Evolutionary conservation across 2,113 vertebrate species (phyloP).

Genomic region (Zeus faber): DNA sequence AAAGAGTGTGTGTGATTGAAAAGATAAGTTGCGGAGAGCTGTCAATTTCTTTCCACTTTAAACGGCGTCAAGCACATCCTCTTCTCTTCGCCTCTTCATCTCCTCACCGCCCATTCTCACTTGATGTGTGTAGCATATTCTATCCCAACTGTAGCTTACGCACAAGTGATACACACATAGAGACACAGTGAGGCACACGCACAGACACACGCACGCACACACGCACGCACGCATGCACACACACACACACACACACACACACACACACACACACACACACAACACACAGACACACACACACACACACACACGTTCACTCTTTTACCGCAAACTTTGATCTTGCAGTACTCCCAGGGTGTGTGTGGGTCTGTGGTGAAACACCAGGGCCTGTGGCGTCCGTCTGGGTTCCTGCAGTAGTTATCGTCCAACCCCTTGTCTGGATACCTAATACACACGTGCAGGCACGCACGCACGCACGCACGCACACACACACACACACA

Average conservation of each 20-base stretch:
- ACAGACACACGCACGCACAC: slow-evolving; percentile 14
- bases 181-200: slow-evolving; percentile 1
- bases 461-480: too few relatives aligned
- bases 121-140: too few relatives aligned
- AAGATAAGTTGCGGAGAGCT: too few relatives aligned
- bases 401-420: slow-evolving; percentile 98
- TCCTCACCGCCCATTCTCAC: too few relatives aligned
- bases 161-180: neutral
- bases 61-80: too few relatives aligned
- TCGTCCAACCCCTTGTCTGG: slow-evolving; percentile 95
- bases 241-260: slow-evolving; percentile 3
- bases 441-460: slow-evolving; percentile 83
- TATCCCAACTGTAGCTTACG: too few relatives aligned
- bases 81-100: too few relatives aligned
- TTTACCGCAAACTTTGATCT: slow-evolving; percentile 96
- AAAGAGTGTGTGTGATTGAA: too few relatives aligned
- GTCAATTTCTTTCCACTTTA: too few relatives aligned
- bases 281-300: slow-evolving; percentile 13
- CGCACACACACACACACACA: too few relatives aligned
- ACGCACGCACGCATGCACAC: slow-evolving; percentile 8
- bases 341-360: slow-evolving; percentile 94
- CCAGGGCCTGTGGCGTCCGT: slow-evolving; percentile 92
- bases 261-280: slow-evolving; percentile 9
- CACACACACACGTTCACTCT: slow-evolving; percentile 52
- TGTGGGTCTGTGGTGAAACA: slow-evolving; percentile 95